phyloP scores from a whole-genome alignment of 2,797 vertebrate genomes.

The Argya squamiceps region DNA sequence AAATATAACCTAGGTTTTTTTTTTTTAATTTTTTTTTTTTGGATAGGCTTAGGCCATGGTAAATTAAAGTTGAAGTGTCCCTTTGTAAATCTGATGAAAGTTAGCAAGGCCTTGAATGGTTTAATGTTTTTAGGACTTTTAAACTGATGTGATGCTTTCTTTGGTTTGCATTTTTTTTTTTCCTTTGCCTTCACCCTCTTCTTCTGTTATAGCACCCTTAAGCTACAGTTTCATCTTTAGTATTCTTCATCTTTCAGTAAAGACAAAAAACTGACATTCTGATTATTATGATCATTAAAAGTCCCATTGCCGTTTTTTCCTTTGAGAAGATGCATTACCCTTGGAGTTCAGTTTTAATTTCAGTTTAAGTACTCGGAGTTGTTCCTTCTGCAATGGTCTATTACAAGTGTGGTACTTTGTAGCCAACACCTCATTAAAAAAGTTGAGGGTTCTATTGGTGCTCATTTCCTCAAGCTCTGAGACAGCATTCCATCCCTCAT shows the following conservation, averaged over 20 bases:
- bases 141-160: neutral
- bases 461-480: accelerated
- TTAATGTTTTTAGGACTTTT: neutral
- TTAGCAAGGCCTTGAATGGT: neutral
- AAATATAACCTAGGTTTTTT: neutral
- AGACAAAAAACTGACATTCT: neutral
- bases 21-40: neutral
- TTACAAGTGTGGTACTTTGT: neutral
- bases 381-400: neutral
- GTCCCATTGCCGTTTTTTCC: neutral
- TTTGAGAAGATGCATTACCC: neutral
- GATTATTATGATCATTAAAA: neutral
- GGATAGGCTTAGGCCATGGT: neutral
- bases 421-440: neutral
- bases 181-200: accelerated
- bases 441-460: neutral
- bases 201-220: neutral
- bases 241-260: neutral
- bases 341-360: neutral
- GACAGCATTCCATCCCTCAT: neutral
- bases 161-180: neutral
- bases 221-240: neutral
- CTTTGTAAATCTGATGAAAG: neutral
- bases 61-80: neutral
- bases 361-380: neutral